Base-by-base conservation (phyloP, 2,797 vertebrate species). In the Gila robusta region DNA sequence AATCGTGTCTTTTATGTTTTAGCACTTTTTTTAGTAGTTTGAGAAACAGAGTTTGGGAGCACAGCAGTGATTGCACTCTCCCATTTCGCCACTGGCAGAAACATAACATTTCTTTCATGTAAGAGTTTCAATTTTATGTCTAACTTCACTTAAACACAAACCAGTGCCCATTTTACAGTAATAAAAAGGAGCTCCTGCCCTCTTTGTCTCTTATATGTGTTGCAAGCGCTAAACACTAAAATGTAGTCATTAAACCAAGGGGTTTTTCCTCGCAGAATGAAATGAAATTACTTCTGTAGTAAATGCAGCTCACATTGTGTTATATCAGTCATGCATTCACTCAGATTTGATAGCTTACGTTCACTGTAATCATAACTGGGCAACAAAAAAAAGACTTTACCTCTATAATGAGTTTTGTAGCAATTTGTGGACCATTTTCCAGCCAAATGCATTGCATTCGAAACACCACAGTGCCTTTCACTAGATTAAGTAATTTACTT, bases 401-500 rank as follows among this genome's bases (percentile, higher is more conserved):
- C 62, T 72, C 35, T n/a, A 26, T 69, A n/a, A 67, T 77, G 39
- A 64, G 82, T 83, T 76, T 67, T 77, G 32, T 52, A 49, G 35
- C 59, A 69, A 14, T 67, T 84, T 69, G 32, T 69, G 23, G 47
- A 41, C 17, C 14, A 12, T 69, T 84, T 78, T 54, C 37, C 47
- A 41, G n/a, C 47, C 59, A 44, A 78, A 69, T 54, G 32, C 54
- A 47, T 6, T 32, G 26, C 56, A 47, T 41, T 77, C 1, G 28
- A 76, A 76, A 35, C 21, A 54, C 81, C 3, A 19, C 69, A 35
- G 81, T 6, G 41, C 41, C 32, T 76, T 19, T 39, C 49, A 47
- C 19, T 59, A 79, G 76, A 85, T 85, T 71, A 79, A 85, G 72
- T 79, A 9, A 79, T 85, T 79, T 62, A 67, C 77, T 79, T 17